phyloP scores from a whole-genome alignment of 2,797 vertebrate genomes.

The Rhinophrynus dorsalis region DNA sequence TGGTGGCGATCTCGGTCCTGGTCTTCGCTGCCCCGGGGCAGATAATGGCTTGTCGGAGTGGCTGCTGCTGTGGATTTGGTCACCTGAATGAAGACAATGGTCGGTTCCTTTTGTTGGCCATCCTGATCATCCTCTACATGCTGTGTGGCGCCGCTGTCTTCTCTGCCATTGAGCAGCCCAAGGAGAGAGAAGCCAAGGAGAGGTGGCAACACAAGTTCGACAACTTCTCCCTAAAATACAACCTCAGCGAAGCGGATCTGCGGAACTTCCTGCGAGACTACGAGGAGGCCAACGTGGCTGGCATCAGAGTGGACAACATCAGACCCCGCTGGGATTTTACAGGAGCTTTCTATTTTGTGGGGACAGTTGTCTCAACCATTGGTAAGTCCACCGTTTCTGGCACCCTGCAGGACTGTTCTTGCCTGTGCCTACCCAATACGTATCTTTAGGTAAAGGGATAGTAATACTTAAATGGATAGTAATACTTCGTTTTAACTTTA shows the following conservation, averaged over 20 bases:
- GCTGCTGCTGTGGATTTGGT: conserved; percentile 75
- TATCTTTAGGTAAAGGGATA: no score
- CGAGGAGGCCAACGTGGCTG: conserved; percentile 84
- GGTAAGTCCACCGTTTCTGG: no score
- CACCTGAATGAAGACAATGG: conserved; percentile 87
- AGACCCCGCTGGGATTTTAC: conserved; percentile 90
- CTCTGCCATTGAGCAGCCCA: conserved; percentile 88
- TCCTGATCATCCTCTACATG: conserved; percentile 83
- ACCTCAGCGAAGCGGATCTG: conserved; percentile 81
- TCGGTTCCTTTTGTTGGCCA: conserved; percentile 84
- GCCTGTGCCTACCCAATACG: no score
- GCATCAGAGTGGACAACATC: conserved; percentile 81
- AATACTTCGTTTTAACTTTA: no score
- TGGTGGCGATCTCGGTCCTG: not conserved
- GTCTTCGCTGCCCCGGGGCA: conserved; percentile 38
- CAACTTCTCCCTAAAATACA: conserved; percentile 81
- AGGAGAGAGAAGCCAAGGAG: conserved; percentile 81
- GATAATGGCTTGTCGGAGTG: conserved; percentile 79
- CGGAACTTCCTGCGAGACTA: conserved; percentile 82
- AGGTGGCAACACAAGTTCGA: conserved; percentile 83
- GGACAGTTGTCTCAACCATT: conserved; percentile 93
- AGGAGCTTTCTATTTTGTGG: conserved; percentile 93
- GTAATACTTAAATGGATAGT: no score
- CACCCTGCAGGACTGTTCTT: no score
- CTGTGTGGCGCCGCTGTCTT: conserved; percentile 90